Percentiles rank a stretch among this genome's conserved stretches.
Evolutionary conservation across 2,888 invertebrate genomes (phyloP).

Genomic region (Phyllotreta cruciferae): DNA sequence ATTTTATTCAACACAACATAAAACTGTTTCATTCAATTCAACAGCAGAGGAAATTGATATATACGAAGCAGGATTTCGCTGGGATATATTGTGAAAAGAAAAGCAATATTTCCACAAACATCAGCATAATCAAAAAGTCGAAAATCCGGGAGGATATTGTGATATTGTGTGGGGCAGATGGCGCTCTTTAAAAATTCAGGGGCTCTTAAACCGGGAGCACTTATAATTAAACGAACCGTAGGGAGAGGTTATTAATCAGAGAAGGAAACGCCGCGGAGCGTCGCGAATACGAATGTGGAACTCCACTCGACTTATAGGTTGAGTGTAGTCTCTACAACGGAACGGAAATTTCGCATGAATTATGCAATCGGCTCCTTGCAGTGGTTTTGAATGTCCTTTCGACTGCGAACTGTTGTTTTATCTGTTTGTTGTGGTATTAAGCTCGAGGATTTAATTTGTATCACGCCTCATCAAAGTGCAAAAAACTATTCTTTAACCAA

Average conservation of each 20-base stretch:
- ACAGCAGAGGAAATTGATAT: no score
- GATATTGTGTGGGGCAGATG: conserved; percentile 2
- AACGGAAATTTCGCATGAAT: conserved; percentile 10
- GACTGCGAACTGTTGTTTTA: no score
- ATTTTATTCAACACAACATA: no score
- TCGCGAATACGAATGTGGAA: conserved; percentile 3
- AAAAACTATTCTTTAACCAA: no score
- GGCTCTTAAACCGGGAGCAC: conserved; percentile 17
- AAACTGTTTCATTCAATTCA: no score
- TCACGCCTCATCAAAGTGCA: no score
- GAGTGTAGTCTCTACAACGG: background rate
- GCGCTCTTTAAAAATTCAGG: conserved; percentile 19
- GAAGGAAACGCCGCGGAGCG: conserved; percentile 10
- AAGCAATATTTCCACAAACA: no score
- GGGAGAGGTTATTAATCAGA: conserved; percentile 22
- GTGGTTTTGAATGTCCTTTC: no score
- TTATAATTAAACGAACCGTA: conserved; percentile 26
- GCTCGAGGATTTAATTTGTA: no score
- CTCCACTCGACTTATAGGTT: background rate
- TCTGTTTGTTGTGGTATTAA: no score
- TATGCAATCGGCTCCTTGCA: conserved; percentile 9
- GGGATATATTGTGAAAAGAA: no score
- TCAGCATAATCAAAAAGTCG: conserved; percentile 29
- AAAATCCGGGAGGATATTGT: conserved; percentile 18
- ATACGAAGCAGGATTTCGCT: no score